These are phyloP conservation scores for Laterallus jamaicensis DNA, from an alignment of 2,113 vertebrate species.

Conservation along the genomic window DNA sequence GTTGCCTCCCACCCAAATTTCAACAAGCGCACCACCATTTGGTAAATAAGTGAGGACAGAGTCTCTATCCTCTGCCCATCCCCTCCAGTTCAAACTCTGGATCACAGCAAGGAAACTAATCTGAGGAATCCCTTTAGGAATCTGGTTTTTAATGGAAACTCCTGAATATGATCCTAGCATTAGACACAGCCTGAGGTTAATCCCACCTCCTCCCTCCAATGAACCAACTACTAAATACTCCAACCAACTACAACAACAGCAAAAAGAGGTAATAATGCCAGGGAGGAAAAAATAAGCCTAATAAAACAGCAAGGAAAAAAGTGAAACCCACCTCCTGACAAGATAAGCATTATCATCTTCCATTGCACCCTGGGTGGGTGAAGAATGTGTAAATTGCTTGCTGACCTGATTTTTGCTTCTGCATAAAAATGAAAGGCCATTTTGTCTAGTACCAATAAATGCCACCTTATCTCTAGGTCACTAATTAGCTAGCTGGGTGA, in stretches of 20 bases:
- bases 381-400: slow-evolving; percentile 5
- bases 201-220: too few species aligned
- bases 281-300: neutral
- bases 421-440: slow-evolving; percentile 31
- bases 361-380: neutral
- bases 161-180: neutral
- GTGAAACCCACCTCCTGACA: neutral
- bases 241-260: neutral
- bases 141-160: neutral
- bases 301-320: neutral
- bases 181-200: neutral
- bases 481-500: slow-evolving; percentile 20
- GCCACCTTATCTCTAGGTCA: neutral
- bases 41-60: neutral
- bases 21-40: neutral
- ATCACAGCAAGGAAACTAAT: neutral
- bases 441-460: slow-evolving; percentile 4
- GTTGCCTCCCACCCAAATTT: neutral
- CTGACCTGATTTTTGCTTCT: slow-evolving; percentile 8
- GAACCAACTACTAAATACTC: too few species aligned
- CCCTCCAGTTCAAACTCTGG: neutral
- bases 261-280: neutral
- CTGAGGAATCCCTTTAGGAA: neutral
- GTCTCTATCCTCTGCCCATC: neutral
- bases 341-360: neutral